A percentile compares a stretch with the other conserved stretches of the same genome.
Evolutionary conservation across 2,888 invertebrate genomes (phyloP).

Genomic region (Drosophila seclusa): DNA sequence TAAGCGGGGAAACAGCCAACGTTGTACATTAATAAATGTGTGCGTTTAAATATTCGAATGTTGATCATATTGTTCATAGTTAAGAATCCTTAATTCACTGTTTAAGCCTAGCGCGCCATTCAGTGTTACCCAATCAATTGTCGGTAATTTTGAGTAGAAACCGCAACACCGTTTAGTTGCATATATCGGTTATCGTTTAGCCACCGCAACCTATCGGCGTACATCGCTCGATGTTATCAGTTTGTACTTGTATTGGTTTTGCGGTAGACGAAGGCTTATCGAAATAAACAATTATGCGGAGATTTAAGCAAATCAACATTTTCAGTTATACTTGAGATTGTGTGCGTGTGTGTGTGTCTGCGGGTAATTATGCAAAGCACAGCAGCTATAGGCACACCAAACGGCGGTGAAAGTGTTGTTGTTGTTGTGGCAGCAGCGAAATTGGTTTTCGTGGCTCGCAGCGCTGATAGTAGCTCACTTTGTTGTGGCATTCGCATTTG

Average conservation of each 20-base stretch:
- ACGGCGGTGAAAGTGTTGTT: conserved; percentile 59
- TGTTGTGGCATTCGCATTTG: conserved; percentile 60
- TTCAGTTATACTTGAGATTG: conserved; percentile 33
- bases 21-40: not conserved
- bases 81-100: not conserved
- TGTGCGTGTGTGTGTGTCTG: conserved; percentile 17
- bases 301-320: conserved; percentile 44
- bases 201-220: conserved; percentile 27
- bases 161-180: conserved; percentile 6
- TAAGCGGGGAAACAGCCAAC: conserved; percentile 16
- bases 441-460: conserved; percentile 52
- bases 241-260: conserved; percentile 45
- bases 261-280: conserved; percentile 51
- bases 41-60: not conserved
- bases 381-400: conserved; percentile 41
- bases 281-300: conserved; percentile 59
- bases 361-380: conserved; percentile 63
- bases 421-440: conserved; percentile 55
- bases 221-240: conserved; percentile 30
- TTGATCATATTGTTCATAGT: not conserved
- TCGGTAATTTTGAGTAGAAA: not conserved
- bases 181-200: conserved; percentile 16
- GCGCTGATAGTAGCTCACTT: conserved; percentile 45
- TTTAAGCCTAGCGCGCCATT: not conserved
- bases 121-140: conserved; percentile 5